Percentiles rank a stretch among this genome's conserved stretches.
Evolutionary conservation across 1,140 invertebrate genomes (phyloP).

Genomic region (Drosophila novamexicana): DNA sequence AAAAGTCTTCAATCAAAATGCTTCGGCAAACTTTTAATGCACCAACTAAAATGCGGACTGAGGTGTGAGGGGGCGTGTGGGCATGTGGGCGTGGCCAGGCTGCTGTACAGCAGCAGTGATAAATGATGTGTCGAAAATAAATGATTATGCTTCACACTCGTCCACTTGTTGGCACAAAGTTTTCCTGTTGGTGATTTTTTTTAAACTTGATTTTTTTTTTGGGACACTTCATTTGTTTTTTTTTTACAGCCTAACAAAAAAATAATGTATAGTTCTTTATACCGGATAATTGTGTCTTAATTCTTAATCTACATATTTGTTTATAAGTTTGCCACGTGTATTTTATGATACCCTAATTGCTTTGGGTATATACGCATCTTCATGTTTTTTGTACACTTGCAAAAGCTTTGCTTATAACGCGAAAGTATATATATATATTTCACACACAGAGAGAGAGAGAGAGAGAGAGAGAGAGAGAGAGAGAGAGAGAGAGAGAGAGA

Average conservation of each 20-base stretch:
- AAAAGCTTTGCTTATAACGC: too few relatives aligned
- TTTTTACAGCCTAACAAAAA: not conserved
- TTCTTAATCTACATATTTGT: too few relatives aligned
- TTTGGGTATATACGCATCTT: too few relatives aligned
- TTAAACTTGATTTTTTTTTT: slow-evolving; percentile 33
- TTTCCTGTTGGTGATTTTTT: slow-evolving; percentile 16
- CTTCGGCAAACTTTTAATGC: slow-evolving; percentile 80
- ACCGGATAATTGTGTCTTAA: too few relatives aligned
- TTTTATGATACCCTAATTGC: too few relatives aligned
- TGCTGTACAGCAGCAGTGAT: slow-evolving; percentile 56
- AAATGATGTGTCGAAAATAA: slow-evolving; percentile 82
- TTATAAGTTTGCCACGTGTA: too few relatives aligned
- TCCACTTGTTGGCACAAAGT: slow-evolving; percentile 29
- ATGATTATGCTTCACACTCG: slow-evolving; percentile 65
- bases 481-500: too few relatives aligned
- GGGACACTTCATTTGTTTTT: not conserved
- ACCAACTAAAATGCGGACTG: slow-evolving; percentile 23
- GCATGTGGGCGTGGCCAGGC: slow-evolving; percentile 46
- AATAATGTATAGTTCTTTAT: not conserved
- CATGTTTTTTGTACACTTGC: too few relatives aligned
- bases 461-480: too few relatives aligned
- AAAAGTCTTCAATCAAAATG: slow-evolving; percentile 79
- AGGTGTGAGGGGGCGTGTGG: slow-evolving; percentile 3
- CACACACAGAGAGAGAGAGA: too few relatives aligned
- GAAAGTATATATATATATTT: too few relatives aligned